These are phyloP conservation scores for Orius laevigatus DNA, from an alignment of 1,140 invertebrate species.

Conservation along the genomic window DNA sequence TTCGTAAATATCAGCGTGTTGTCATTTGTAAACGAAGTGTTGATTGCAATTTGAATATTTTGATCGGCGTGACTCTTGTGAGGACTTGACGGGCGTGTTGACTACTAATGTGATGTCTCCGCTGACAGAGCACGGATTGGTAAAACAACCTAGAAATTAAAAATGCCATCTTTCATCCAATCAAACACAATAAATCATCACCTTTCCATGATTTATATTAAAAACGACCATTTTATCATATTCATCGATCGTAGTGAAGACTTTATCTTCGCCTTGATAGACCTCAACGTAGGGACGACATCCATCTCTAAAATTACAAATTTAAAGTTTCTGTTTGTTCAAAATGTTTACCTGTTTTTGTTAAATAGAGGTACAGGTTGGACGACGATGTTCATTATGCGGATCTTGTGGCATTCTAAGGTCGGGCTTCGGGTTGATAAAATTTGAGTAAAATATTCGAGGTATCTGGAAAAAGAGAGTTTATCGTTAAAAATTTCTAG, in stretches of 20 bases:
- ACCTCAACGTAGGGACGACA: conserved; percentile 86
- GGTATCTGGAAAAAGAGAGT: conserved; percentile 46
- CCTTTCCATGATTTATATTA: conserved; percentile 57
- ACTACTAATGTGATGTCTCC: conserved; percentile 71
- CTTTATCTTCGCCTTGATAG: conserved; percentile 69
- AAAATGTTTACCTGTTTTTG: conserved; percentile 48
- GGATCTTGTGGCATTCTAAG: conserved; percentile 40
- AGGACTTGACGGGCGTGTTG: conserved; percentile 72
- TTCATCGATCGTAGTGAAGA: conserved; percentile 67
- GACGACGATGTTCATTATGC: conserved; percentile 57
- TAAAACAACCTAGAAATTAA: conserved; percentile 24
- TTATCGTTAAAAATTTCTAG: too few relatives aligned
- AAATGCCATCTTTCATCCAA: too few relatives aligned
- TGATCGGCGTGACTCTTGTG: conserved; percentile 67
- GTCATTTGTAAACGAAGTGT: conserved; percentile 68
- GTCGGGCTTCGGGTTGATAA: conserved; percentile 29
- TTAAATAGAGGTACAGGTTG: conserved; percentile 83
- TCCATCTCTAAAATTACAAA: conserved; percentile 60
- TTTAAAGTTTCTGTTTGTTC: too few relatives aligned
- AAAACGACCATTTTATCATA: conserved; percentile 80
- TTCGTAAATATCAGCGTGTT: conserved; percentile 54
- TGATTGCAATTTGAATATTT: conserved; percentile 75
- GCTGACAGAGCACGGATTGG: conserved; percentile 45
- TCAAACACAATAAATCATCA: conserved; percentile 24
- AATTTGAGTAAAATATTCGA: conserved; percentile 66